These are phyloP conservation scores for Brachionus koreanus DNA, from an alignment of 1,140 invertebrate genomes.

Conservation along the genomic window DNA sequence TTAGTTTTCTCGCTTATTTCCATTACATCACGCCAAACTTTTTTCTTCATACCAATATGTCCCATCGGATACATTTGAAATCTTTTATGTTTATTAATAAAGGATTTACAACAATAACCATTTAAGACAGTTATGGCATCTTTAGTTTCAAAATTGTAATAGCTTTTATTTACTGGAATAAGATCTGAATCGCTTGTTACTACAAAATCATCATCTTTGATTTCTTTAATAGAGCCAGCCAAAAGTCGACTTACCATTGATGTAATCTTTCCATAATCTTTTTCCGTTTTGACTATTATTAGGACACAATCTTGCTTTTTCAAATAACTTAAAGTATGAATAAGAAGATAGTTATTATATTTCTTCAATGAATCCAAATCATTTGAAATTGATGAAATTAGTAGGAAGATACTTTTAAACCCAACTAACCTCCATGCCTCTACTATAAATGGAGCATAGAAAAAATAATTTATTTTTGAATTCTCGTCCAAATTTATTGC, in stretches of 20 bases:
- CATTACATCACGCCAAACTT: too few relatives aligned
- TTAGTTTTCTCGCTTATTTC: too few relatives aligned
- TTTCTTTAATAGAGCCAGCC: background rate
- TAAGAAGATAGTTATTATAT: background rate
- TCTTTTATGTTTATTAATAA: conserved; percentile 19
- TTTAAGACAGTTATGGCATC: background rate
- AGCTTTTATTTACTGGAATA: background rate
- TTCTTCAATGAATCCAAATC: background rate
- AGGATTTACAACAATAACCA: conserved; percentile 45
- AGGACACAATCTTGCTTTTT: background rate
- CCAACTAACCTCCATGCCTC: background rate
- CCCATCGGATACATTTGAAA: too few relatives aligned
- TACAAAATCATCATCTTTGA: background rate
- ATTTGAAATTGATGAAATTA: background rate
- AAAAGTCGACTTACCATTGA: background rate
- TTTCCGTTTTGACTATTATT: background rate
- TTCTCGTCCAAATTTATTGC: background rate
- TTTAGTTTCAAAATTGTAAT: background rate
- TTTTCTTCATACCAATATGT: background rate
- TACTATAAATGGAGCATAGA: background rate
- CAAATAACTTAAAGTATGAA: background rate
- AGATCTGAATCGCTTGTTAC: conserved; percentile 8
- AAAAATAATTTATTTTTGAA: background rate
- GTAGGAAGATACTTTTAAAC: background rate
- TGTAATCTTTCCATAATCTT: background rate